phyloP scores from a whole-genome alignment of 2,113 vertebrate genomes.

The Opisthocomus hoazin region DNA sequence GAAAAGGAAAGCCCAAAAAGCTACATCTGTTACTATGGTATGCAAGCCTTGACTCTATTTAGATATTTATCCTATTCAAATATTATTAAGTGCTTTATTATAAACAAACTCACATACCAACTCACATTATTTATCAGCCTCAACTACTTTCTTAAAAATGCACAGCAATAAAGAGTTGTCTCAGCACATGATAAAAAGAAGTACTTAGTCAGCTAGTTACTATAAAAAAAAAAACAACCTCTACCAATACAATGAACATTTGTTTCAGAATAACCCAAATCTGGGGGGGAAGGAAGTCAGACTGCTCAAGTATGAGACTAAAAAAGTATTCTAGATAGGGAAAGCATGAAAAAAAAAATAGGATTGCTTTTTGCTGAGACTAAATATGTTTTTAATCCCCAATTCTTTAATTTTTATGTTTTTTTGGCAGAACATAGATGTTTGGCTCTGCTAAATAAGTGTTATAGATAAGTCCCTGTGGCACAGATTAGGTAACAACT shows the following conservation, averaged over 20 bases:
- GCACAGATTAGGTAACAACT: background rate
- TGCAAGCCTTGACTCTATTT: background rate
- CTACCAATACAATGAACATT: background rate
- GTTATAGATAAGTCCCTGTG: background rate
- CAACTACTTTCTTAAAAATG: background rate
- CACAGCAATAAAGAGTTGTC: background rate
- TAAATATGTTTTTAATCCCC: background rate
- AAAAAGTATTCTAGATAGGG: background rate
- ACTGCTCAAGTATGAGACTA: background rate
- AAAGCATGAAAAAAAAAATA: background rate
- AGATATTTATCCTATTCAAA: background rate
- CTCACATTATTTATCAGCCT: background rate
- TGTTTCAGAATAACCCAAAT: background rate
- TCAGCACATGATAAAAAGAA: background rate
- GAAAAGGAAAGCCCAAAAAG: background rate
- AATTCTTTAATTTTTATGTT: background rate
- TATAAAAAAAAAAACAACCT: background rate
- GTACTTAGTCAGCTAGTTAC: background rate
- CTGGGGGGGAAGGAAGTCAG: background rate
- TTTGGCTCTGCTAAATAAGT: background rate
- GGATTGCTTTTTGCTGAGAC: background rate
- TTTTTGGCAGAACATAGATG: background rate
- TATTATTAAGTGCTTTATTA: background rate
- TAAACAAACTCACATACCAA: background rate
- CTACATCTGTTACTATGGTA: background rate